A percentile compares a stretch with the other conserved stretches of the same genome.
phyloP scores from a whole-genome alignment of 2,888 invertebrate species.

The Ophion ellenae region DNA sequence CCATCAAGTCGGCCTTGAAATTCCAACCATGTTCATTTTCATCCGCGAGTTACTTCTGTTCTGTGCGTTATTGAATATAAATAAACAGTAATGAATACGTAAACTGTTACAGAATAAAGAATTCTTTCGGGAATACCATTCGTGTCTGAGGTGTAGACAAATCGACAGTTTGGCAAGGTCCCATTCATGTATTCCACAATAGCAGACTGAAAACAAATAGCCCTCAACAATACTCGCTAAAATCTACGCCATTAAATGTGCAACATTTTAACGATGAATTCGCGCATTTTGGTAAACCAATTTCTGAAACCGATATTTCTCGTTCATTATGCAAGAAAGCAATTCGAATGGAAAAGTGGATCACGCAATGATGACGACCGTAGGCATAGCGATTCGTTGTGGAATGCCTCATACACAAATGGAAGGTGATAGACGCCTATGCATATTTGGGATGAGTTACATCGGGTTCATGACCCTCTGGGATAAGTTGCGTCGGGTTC shows the following conservation, averaged over 20 bases:
- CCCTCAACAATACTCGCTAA: background rate
- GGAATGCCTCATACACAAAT: background rate
- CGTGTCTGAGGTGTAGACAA: too few relatives aligned
- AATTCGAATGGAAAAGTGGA: background rate
- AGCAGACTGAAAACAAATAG: background rate
- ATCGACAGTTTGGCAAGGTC: too few relatives aligned
- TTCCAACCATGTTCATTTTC: too few relatives aligned
- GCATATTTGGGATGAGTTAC: constrained; percentile 74
- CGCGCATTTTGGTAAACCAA: background rate
- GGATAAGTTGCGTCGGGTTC: too few relatives aligned
- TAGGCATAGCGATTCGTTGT: background rate
- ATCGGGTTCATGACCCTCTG: constrained; percentile 75
- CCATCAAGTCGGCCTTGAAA: too few relatives aligned
- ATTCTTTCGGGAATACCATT: too few relatives aligned
- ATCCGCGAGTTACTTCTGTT: too few relatives aligned
- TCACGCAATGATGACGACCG: background rate
- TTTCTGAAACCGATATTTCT: background rate
- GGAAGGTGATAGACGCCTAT: constrained; percentile 41
- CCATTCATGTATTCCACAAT: too few relatives aligned
- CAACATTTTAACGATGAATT: background rate
- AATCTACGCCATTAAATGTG: background rate
- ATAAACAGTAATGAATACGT: too few relatives aligned
- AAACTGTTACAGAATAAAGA: too few relatives aligned
- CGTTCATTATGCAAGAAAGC: background rate
- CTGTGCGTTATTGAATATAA: too few relatives aligned